A percentile compares a stretch with the other conserved stretches of the same genome.
These are phyloP conservation scores for Machimus atricapillus DNA, from an alignment of 2,888 invertebrate genomes.

Conservation along the genomic window DNA sequence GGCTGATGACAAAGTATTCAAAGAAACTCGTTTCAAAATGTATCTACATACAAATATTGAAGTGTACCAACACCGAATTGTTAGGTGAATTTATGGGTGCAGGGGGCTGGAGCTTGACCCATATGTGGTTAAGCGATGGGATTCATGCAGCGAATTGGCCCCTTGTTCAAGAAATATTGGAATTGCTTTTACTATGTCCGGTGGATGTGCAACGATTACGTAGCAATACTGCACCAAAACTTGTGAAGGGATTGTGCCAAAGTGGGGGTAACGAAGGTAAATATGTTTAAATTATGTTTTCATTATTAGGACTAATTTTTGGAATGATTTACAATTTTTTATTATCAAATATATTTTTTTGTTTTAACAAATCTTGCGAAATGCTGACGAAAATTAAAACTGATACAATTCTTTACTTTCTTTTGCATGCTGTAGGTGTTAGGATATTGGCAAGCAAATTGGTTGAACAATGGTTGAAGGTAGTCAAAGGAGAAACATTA, in stretches of 20 bases:
- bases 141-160: constrained; percentile 85
- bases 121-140: constrained; percentile 90
- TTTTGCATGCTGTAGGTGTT: constrained; percentile 68
- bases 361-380: background rate
- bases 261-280: constrained; percentile 82
- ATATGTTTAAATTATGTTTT: constrained; percentile 53
- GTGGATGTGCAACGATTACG: constrained; percentile 90
- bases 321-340: background rate
- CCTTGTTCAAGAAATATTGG: constrained; percentile 84
- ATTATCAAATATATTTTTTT: background rate
- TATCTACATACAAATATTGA: constrained; percentile 91
- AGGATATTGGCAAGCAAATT: constrained; percentile 79
- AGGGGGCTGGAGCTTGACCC: constrained; percentile 91
- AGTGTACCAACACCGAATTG: constrained; percentile 82
- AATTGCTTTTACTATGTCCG: constrained; percentile 84
- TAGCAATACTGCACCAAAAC: constrained; percentile 89
- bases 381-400: background rate
- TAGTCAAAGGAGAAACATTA: constrained; percentile 79
- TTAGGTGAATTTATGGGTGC: constrained; percentile 87
- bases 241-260: constrained; percentile 86
- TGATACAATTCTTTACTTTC: background rate
- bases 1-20: constrained; percentile 94
- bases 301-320: background rate
- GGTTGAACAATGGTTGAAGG: constrained; percentile 89
- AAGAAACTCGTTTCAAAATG: constrained; percentile 95